Percentiles rank a stretch among this genome's conserved stretches.
phyloP scores from a whole-genome alignment of 2,113 vertebrate genomes.

The Rhinogobius similis region DNA sequence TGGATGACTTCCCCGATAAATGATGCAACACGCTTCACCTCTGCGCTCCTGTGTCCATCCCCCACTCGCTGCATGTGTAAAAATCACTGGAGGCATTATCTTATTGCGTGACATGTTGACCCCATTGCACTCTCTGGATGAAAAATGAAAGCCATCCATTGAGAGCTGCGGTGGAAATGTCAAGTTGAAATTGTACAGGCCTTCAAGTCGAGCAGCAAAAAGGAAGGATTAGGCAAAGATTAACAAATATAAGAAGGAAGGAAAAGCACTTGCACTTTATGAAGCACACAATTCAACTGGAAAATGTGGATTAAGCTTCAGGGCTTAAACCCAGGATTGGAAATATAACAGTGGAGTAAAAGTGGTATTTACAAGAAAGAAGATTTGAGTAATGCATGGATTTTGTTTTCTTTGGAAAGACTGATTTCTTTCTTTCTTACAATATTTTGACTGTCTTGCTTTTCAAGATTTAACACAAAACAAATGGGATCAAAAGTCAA shows the following conservation, averaged over 20 bases:
- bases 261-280: conserved; percentile 3
- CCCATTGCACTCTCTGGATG: conserved; percentile 15
- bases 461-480: no score
- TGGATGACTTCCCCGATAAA: conserved; percentile 36
- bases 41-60: conserved; percentile 22
- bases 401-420: neutral
- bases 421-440: no score
- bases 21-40: conserved; percentile 35
- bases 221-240: conserved; percentile 49
- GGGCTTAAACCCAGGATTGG: neutral
- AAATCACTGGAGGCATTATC: conserved; percentile 34
- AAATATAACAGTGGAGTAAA: neutral
- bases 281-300: neutral
- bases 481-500: no score
- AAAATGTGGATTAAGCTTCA: conserved; percentile 5
- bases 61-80: conserved; percentile 17
- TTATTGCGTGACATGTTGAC: conserved; percentile 35
- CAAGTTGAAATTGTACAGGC: conserved; percentile 43
- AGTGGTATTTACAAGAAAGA: neutral
- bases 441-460: no score
- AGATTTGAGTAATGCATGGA: neutral
- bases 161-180: conserved; percentile 7
- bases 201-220: conserved; percentile 38
- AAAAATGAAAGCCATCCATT: neutral
- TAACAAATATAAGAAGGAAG: conserved; percentile 16